Percentiles rank a stretch among this genome's conserved stretches.
These are phyloP conservation scores for Gnatocerus cornutus DNA, from an alignment of 2,888 invertebrate genomes.

Conservation along the genomic window DNA sequence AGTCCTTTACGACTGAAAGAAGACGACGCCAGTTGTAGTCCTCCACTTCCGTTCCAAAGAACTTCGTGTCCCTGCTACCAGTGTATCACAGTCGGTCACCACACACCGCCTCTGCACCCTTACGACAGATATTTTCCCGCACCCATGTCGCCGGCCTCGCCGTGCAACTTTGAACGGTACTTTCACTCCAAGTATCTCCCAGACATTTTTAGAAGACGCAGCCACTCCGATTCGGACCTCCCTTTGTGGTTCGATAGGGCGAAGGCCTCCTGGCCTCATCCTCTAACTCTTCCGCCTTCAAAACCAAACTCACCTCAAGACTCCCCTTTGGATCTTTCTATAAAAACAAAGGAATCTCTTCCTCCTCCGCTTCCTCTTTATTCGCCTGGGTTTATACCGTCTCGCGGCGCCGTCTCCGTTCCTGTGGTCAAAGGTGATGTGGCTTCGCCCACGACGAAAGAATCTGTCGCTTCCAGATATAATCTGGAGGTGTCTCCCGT, in stretches of 20 bases:
- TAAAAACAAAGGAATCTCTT: slow-evolving; percentile 74
- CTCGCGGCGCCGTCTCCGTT: slow-evolving; percentile 77
- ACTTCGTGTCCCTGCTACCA: slow-evolving; percentile 69
- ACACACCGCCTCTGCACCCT: slow-evolving; percentile 67
- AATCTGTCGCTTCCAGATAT: slow-evolving; percentile 83
- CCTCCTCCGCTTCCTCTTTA: slow-evolving; percentile 72
- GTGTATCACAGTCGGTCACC: slow-evolving; percentile 67
- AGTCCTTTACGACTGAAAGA: slow-evolving; percentile 75
- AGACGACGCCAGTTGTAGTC: slow-evolving; percentile 70
- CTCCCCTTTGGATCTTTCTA: slow-evolving; percentile 88
- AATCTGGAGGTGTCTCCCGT: slow-evolving; percentile 86
- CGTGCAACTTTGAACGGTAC: slow-evolving; percentile 78
- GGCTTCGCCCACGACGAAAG: slow-evolving; percentile 84
- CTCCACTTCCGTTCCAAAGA: slow-evolving; percentile 63
- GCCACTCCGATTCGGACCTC: slow-evolving; percentile 80
- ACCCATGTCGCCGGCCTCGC: slow-evolving; percentile 73
- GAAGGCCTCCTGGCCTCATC: slow-evolving; percentile 67
- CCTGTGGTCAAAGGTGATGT: slow-evolving; percentile 86
- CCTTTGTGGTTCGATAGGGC: slow-evolving; percentile 73
- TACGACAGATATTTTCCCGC: slow-evolving; percentile 73
- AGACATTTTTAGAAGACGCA: slow-evolving; percentile 75
- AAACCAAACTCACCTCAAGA: slow-evolving; percentile 81
- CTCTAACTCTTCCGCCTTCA: slow-evolving; percentile 65
- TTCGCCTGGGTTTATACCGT: slow-evolving; percentile 73
- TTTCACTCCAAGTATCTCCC: slow-evolving; percentile 79